These are phyloP conservation scores for Lacerta bilineata DNA, from an alignment of 2,797 vertebrate species.

Conservation along the genomic window DNA sequence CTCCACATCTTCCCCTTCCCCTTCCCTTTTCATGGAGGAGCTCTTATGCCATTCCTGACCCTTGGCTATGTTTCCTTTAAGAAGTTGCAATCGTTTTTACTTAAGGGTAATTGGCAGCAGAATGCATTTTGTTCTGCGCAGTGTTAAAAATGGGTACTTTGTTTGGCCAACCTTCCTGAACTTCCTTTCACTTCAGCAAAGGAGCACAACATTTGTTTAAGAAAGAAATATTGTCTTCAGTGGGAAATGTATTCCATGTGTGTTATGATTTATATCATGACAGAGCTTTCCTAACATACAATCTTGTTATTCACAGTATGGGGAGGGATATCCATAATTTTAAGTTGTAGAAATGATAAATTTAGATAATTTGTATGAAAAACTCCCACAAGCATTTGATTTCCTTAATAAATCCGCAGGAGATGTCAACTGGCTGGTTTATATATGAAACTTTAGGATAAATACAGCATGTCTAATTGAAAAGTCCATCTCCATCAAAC, in stretches of 20 bases:
- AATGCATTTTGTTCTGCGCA: slow-evolving; percentile 77
- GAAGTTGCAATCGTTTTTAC: slow-evolving; percentile 75
- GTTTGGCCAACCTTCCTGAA: slow-evolving; percentile 84
- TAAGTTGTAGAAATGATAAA: slow-evolving; percentile 78
- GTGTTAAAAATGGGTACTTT: slow-evolving; percentile 83
- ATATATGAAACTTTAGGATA: slow-evolving; percentile 77
- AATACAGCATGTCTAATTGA: slow-evolving; percentile 79
- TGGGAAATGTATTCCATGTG: slow-evolving; percentile 87
- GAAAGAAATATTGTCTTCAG: slow-evolving; percentile 86
- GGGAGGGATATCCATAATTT: slow-evolving; percentile 72
- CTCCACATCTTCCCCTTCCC: slow-evolving; percentile 56
- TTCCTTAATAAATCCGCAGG: slow-evolving; percentile 77
- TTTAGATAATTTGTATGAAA: slow-evolving; percentile 79
- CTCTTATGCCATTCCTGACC: slow-evolving; percentile 60
- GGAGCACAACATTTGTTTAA: slow-evolving; percentile 83
- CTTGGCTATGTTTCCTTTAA: slow-evolving; percentile 69
- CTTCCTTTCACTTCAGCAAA: slow-evolving; percentile 80
- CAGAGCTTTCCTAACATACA: slow-evolving; percentile 80
- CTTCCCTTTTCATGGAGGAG: slow-evolving; percentile 34
- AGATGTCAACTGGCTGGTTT: slow-evolving; percentile 67
- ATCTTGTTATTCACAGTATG: slow-evolving; percentile 78
- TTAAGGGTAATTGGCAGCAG: slow-evolving; percentile 75
- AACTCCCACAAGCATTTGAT: slow-evolving; percentile 77
- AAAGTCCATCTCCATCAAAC: slow-evolving; percentile 75
- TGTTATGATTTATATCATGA: slow-evolving; percentile 84